These are phyloP conservation scores for Drosophila parvula DNA, from an alignment of 1,140 invertebrate genomes.

Conservation along the genomic window DNA sequence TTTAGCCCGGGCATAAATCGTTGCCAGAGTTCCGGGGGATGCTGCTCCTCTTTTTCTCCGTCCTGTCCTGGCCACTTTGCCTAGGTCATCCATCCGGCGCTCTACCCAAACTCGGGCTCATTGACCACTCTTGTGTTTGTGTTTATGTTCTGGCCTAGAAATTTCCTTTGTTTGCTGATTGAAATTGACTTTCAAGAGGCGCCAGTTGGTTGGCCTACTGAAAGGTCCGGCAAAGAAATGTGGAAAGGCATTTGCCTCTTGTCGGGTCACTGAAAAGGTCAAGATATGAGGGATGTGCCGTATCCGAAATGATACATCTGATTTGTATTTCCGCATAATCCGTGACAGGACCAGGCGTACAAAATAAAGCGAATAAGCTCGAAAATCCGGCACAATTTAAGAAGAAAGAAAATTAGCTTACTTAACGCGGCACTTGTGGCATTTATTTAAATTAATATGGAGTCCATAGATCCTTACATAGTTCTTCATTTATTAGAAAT, in stretches of 20 bases:
- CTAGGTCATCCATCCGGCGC: constrained; percentile 44
- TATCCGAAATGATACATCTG: constrained; percentile 7
- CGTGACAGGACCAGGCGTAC: background rate
- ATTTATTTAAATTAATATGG: background rate
- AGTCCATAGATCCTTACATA: background rate
- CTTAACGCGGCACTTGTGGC: background rate
- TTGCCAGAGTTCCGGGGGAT: constrained; percentile 29
- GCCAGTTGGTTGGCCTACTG: constrained; percentile 41
- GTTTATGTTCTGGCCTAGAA: constrained; percentile 51
- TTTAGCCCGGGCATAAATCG: constrained; percentile 50
- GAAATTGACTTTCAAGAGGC: constrained; percentile 53
- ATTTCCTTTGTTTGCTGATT: constrained; percentile 51
- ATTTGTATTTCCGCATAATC: constrained; percentile 11
- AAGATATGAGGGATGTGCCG: constrained; percentile 1
- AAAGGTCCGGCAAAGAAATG: constrained; percentile 15
- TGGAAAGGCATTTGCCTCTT: constrained; percentile 4
- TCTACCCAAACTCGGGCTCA: constrained; percentile 29
- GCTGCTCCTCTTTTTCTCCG: constrained; percentile 16
- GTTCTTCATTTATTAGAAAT: background rate
- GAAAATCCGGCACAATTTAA: background rate
- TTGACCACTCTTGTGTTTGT: constrained; percentile 51
- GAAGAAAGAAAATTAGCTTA: background rate
- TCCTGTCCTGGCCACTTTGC: constrained; percentile 25
- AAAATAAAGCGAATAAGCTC: background rate
- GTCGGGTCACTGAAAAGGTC: constrained; percentile 26